Evolutionary conservation across 2,113 vertebrate genomes (phyloP), one percentile per base, ranked within the genome.

Genomic region (Pseudorhombus dupliciocellatus): DNA sequence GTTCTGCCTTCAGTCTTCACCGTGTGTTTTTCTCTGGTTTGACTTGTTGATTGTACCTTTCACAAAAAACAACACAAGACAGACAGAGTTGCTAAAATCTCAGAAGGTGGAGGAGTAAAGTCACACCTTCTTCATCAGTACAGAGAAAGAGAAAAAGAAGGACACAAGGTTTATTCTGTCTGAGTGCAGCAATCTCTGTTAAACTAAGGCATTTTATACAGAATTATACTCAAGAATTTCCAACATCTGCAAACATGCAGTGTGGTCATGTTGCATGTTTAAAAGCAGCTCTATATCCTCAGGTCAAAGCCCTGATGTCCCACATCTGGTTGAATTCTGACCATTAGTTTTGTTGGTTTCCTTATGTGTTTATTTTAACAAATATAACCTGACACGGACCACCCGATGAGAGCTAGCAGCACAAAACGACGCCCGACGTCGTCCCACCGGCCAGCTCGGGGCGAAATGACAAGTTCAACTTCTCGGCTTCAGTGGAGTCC

Each of bases 1-100:
- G 4, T 64, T 26, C 22, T 31, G 15, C 70, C 15, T 5, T 31
- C 9, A 40, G 42, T 37, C 34, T 37, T 37, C 34, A 37, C 3
- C 11, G 31, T 34, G 34, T 12, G 34, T 37, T 11, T 34, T 9
- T 10, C 9, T 34, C 31, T 2, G 31, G 31, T 34, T 34, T 34
- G 31, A 34, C 31, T 2, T 37, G 34, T 37, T 11, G 31, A 34
- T 12, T 37, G 34, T 37, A 11, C 34, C 0, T 37, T 11, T 37
- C 34, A 18, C 5, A 18, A 18, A 46, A 16, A 1, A 42, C 4
- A 46, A 46, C 4, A 15, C 42, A 46, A 46, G 4, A 55, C 34
- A 64, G 63, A 68, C 58, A 50, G 3, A 15, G 59, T 40, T 55
- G 58, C 65, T 79, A 68, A 79, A 75, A 64, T 67, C 48, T 50